Conservation (phyloP, 2,113 vertebrate genomes). For the Ciconia stormi region DNA sequence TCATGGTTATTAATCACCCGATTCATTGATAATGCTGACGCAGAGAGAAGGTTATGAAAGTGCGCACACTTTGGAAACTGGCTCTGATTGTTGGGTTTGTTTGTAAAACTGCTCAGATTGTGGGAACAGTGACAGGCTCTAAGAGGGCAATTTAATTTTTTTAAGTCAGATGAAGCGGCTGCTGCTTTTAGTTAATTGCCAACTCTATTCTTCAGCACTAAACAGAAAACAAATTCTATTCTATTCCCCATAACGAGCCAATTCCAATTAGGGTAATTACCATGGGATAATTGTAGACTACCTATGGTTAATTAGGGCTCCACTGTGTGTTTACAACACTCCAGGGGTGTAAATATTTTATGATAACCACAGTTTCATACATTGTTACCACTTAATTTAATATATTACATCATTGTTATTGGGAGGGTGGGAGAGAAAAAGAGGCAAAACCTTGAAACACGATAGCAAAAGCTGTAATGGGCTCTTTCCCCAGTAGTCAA, state of each 20-base stretch:
- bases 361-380: constrained; percentile 51
- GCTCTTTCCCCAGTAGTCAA: background rate
- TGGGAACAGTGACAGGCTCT: constrained; percentile 25
- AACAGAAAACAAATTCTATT: constrained; percentile 49
- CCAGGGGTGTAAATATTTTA: constrained; percentile 49
- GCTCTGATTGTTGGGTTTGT: background rate
- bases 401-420: constrained; percentile 24
- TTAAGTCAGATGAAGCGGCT: constrained; percentile 15
- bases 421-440: background rate
- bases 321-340: constrained; percentile 50
- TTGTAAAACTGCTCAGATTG: constrained; percentile 36
- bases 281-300: constrained; percentile 45
- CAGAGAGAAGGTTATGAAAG: constrained; percentile 13
- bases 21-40: background rate
- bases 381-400: constrained; percentile 42
- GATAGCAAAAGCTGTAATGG: background rate
- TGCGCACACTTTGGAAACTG: background rate
- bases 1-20: background rate
- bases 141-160: constrained; percentile 33
- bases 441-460: background rate
- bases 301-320: constrained; percentile 53
- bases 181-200: constrained; percentile 57
- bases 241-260: constrained; percentile 16
- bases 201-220: constrained; percentile 30
- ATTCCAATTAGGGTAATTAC: constrained; percentile 39